Evolutionary conservation across 2,888 invertebrate genomes (phyloP).

Genomic region (Colostygia pectinataria): DNA sequence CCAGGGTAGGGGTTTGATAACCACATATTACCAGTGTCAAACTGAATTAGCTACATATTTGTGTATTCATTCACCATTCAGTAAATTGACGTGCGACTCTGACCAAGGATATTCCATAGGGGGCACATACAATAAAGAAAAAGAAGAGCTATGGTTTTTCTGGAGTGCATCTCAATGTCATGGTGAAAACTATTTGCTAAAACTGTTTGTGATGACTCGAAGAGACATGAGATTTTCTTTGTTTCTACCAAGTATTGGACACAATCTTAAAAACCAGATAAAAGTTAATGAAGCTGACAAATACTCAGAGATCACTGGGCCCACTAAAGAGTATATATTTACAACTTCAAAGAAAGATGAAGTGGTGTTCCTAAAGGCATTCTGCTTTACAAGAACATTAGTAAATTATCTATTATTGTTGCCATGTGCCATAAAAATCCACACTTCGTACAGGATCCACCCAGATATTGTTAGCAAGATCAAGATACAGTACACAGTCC

Average conservation of each 20-base stretch:
- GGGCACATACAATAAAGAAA: conserved; percentile 53
- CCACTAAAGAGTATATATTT: conserved; percentile 34
- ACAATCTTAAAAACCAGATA: conserved; percentile 1
- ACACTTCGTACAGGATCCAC: conserved; percentile 47
- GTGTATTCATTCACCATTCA: conserved; percentile 49
- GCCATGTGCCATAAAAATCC: conserved; percentile 51
- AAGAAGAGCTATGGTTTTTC: conserved; percentile 68
- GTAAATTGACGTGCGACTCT: conserved; percentile 43
- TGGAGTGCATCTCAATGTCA: conserved; percentile 54
- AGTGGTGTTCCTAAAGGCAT: conserved; percentile 58
- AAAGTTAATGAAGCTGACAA: not conserved
- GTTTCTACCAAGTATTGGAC: conserved; percentile 43
- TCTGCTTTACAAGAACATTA: conserved; percentile 45
- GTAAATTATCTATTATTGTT: conserved; percentile 48
- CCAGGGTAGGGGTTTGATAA: conserved; percentile 1
- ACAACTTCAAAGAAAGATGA: conserved; percentile 49
- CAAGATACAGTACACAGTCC: conserved; percentile 53
- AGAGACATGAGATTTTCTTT: conserved; percentile 52
- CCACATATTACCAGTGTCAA: conserved; percentile 42
- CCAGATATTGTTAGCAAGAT: conserved; percentile 46
- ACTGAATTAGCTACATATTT: conserved; percentile 52
- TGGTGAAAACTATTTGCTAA: conserved; percentile 55
- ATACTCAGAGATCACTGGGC: conserved; percentile 2
- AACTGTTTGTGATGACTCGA: conserved; percentile 62
- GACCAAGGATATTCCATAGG: conserved; percentile 60